Percentiles rank a stretch among this genome's conserved stretches.
phyloP scores from a whole-genome alignment of 1,140 invertebrate species.

The Lineus longissimus region DNA sequence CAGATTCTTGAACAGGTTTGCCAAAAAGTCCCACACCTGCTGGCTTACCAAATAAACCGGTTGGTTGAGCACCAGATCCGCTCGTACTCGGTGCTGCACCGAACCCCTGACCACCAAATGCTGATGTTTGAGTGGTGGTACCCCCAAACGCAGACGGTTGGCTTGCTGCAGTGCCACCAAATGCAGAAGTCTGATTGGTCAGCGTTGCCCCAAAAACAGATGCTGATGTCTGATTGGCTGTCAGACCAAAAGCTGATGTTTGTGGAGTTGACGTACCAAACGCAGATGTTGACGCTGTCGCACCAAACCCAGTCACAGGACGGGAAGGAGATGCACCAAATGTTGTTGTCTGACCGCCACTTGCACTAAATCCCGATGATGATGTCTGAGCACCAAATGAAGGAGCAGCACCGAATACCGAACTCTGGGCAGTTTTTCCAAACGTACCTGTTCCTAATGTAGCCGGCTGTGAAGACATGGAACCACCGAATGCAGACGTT shows the following conservation, averaged over 20 bases:
- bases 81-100: not conserved
- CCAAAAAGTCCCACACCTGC: not conserved
- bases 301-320: too few species aligned
- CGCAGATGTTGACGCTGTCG: too few species aligned
- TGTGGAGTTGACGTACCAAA: too few species aligned
- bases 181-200: not conserved
- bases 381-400: not conserved
- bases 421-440: conserved; percentile 6
- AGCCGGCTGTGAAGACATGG: not conserved
- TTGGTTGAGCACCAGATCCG: too few species aligned
- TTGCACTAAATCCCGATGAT: conserved; percentile 5
- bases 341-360: conserved; percentile 1
- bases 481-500: not conserved
- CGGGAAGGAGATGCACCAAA: not conserved
- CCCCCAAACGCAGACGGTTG: conserved; percentile 7
- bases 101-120: not conserved
- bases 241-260: too few species aligned
- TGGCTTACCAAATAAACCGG: not conserved
- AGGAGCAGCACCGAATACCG: conserved; percentile 1
- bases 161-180: conserved; percentile 3
- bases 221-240: too few species aligned
- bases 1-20: not conserved
- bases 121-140: not conserved
- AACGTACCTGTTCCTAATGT: conserved; percentile 4
- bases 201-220: too few species aligned